These are phyloP conservation scores for Oopsacas minuta DNA, from an alignment of 37 sponge, comb jelly and placozoan species.

Conservation along the genomic window DNA sequence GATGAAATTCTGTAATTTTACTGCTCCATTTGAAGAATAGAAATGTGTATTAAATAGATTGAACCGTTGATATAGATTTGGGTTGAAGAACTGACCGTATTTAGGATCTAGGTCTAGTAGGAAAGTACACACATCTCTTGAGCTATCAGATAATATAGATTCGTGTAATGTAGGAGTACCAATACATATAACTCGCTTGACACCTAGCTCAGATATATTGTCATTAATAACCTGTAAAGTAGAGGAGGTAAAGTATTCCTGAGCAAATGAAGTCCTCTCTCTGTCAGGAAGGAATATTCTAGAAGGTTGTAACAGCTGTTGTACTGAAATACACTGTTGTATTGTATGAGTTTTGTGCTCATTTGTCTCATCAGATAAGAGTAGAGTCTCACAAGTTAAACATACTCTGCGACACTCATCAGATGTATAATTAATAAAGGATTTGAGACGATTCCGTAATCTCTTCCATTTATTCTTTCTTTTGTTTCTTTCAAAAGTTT, in stretches of 20 bases:
- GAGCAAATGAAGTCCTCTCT: conserved; percentile 14
- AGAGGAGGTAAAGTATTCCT: conserved; percentile 54
- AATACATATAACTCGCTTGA: conserved; percentile 49
- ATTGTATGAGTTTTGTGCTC: not conserved
- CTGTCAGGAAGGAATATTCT: not conserved
- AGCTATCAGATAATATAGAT: conserved; percentile 7
- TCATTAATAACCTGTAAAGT: conserved; percentile 27
- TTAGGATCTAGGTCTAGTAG: conserved; percentile 77
- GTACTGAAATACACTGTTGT: not conserved
- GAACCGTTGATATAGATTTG: conserved; percentile 41
- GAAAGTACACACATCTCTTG: conserved; percentile 20
- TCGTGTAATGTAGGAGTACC: conserved; percentile 77
- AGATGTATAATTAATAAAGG: not conserved
- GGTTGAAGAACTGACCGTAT: conserved; percentile 67
- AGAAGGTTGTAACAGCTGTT: not conserved
- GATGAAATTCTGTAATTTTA: not conserved
- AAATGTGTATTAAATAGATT: conserved; percentile 81
- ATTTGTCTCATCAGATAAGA: not conserved
- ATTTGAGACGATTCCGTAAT: not conserved
- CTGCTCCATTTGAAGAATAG: conserved; percentile 28
- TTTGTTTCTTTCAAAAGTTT: not conserved
- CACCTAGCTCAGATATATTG: conserved; percentile 34
- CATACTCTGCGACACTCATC: not conserved
- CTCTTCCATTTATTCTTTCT: conserved; percentile 9
- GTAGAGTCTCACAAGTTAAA: not conserved